Conservation (phyloP, 1,140 invertebrate species). For the Drosophila yakuba region DNA sequence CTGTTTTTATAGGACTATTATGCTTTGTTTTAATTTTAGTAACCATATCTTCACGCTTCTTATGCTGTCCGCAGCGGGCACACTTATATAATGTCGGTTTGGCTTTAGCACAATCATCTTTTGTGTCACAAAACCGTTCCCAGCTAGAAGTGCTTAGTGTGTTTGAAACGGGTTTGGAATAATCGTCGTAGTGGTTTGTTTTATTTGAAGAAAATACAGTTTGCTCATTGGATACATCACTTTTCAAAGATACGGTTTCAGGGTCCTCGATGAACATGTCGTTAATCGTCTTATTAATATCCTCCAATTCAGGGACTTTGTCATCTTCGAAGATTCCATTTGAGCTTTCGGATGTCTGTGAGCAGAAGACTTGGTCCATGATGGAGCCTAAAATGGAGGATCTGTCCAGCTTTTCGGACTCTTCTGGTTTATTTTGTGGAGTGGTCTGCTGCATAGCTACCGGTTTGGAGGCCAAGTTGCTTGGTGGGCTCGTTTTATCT, state of each 20-base stretch:
- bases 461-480: constrained; percentile 8
- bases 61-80: neutral
- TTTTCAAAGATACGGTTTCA: neutral
- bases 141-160: neutral
- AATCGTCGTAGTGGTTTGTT: constrained; percentile 45
- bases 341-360: constrained; percentile 5
- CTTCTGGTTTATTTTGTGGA: neutral
- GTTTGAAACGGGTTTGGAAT: constrained; percentile 11
- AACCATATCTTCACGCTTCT: neutral
- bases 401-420: neutral
- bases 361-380: constrained; percentile 22
- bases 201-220: constrained; percentile 55
- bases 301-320: neutral
- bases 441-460: neutral
- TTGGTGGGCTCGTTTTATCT: constrained; percentile 13
- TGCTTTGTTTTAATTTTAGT: too few relatives aligned
- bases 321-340: neutral
- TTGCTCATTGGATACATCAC: constrained; percentile 38
- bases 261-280: neutral
- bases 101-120: neutral
- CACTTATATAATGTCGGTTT: neutral
- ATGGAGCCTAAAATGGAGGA: neutral
- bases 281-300: neutral
- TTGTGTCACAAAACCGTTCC: neutral
- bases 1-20: neutral